Conservation (phyloP, 2,113 vertebrate genomes). For the Eptatretus burgeri region DNA sequence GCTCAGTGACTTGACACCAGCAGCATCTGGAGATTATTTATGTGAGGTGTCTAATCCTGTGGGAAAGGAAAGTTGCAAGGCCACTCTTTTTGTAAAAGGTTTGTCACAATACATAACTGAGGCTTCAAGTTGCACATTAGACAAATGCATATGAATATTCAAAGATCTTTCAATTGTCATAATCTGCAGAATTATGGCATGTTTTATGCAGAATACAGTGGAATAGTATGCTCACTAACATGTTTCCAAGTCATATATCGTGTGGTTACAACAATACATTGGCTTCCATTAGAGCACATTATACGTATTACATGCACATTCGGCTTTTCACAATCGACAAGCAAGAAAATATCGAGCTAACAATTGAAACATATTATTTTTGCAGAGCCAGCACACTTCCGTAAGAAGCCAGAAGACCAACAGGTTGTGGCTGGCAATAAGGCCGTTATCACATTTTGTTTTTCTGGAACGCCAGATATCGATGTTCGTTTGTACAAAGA, state of each 20-base stretch:
- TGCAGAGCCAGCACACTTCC: conserved; percentile 3
- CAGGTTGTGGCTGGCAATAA: conserved; percentile 17
- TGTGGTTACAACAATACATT: too few species aligned
- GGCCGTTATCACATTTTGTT: conserved; percentile 48
- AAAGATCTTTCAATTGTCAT: too few species aligned
- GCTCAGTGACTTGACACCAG: not conserved
- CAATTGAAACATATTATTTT: not conserved
- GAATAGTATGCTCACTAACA: too few species aligned
- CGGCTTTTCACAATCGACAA: too few species aligned
- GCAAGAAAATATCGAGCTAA: too few species aligned
- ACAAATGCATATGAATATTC: too few species aligned
- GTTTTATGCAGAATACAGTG: too few species aligned
- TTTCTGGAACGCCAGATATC: conserved; percentile 57
- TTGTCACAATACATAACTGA: not conserved
- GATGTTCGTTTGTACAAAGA: conserved; percentile 60
- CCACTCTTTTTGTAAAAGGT: conserved; percentile 4
- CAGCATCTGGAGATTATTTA: not conserved
- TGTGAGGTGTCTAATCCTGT: conserved; percentile 4
- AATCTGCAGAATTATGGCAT: too few species aligned
- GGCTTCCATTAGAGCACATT: too few species aligned
- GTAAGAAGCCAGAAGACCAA: not conserved
- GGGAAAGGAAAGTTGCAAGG: not conserved
- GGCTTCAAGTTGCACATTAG: too few species aligned
- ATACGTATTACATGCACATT: too few species aligned
- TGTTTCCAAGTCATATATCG: too few species aligned